Evolutionary conservation across 2,797 vertebrate genomes (phyloP), one percentile per base, ranked within the genome.

Genomic region (Menidia menidia): DNA sequence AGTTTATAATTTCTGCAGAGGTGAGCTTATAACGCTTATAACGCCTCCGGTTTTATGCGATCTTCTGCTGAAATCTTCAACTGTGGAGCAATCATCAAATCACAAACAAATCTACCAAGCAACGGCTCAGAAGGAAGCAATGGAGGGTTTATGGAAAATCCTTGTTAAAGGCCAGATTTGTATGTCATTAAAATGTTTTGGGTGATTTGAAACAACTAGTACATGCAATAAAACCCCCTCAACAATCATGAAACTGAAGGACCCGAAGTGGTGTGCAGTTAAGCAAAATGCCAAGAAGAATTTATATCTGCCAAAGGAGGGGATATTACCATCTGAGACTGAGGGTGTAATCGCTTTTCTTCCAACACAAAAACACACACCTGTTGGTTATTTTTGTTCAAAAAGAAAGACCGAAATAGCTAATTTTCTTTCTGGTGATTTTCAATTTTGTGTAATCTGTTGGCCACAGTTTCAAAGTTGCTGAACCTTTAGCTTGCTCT

Each of bases 121-220:
- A 12, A 18, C 35, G 45, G 14, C 48, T 52, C 60, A 41, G 60
- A 52, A 31, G 42, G 18, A 25, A 9, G 35, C 2, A 11, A 11
- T 51, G 4, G 13, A 6, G 19, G 60, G 19, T 63, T 39, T 15
- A 41, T 15, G 39, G 14, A 15, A 41, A 63, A 63, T 18, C 15
- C 47, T 50, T 25, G 12, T 52, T 52, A 42, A 52, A 18, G 10
- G 31, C 30, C 16, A 47, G 43, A 47, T 33, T 16, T 60, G 2
- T 32, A 33, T 16, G 8, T 44, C 15, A 16, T 10, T 60, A 44
- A 45, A 62, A 41, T 62, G 60, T 51, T 39, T 7, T 16, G 47
- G 47, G 18, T 39, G 18, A 62, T 39, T 52, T 30, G 39, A 42
- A 42, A 12, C 60, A 63, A 52, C 47, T 51, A 13, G 45, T 50